phyloP scores from a whole-genome alignment of 2,888 invertebrate species.

The Andrena marginata region DNA sequence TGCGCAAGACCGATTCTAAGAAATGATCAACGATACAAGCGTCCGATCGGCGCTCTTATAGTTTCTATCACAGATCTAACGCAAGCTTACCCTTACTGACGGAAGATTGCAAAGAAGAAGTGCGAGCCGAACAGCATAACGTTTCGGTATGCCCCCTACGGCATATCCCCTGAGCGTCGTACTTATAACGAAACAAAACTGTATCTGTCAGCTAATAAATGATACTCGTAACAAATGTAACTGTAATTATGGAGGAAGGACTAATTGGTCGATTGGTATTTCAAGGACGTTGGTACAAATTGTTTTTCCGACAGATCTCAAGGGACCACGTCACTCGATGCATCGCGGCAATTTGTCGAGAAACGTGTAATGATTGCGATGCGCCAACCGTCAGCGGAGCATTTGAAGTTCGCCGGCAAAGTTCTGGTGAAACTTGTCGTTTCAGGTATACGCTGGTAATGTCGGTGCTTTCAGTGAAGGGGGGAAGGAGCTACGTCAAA shows the following conservation, averaged over 20 bases:
- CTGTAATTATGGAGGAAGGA: conserved; percentile 12
- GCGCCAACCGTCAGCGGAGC: conserved; percentile 65
- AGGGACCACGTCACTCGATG: conserved; percentile 50
- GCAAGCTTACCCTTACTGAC: too few relatives aligned
- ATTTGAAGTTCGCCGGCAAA: conserved; percentile 71
- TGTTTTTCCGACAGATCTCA: conserved; percentile 40
- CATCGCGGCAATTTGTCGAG: conserved; percentile 66
- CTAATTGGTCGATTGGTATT: conserved; percentile 26
- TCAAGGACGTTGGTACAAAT: conserved; percentile 52
- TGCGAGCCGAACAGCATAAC: too few relatives aligned
- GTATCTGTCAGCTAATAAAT: too few relatives aligned
- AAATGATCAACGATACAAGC: too few relatives aligned
- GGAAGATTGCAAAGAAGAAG: too few relatives aligned
- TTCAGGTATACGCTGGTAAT: conserved; percentile 36
- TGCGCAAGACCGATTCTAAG: too few relatives aligned
- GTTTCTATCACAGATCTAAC: too few relatives aligned
- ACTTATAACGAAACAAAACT: too few relatives aligned
- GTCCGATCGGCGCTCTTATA: too few relatives aligned
- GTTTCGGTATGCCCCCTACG: too few relatives aligned
- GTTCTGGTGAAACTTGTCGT: conserved; percentile 62
- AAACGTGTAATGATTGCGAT: conserved; percentile 73
- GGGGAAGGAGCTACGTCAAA: conserved; percentile 56
- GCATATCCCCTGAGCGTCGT: too few relatives aligned
- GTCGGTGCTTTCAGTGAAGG: conserved; percentile 39
- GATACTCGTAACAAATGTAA: too few relatives aligned